Evolutionary conservation across 2,888 invertebrate genomes (phyloP).

Genomic region (Melitaea athalia): DNA sequence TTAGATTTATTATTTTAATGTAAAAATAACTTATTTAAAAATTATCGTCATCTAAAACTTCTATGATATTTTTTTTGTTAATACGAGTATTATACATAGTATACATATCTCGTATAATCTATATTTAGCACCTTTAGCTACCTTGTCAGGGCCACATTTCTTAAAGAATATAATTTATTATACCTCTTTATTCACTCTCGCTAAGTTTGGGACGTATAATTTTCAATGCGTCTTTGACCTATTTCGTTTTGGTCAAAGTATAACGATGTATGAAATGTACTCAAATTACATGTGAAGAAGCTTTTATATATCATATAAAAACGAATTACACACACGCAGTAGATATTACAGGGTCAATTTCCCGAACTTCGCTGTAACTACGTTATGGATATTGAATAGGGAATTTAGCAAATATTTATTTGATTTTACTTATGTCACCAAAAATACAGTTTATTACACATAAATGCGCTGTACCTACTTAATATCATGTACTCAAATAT

Average conservation of each 20-base stretch:
- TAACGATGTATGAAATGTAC: conserved; percentile 16
- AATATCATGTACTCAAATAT: background rate
- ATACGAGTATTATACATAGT: too few relatives aligned
- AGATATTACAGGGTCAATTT: conserved; percentile 6
- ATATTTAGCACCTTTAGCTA: too few relatives aligned
- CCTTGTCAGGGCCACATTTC: too few relatives aligned
- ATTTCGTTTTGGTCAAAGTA: conserved; percentile 19
- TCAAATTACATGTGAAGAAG: conserved; percentile 14
- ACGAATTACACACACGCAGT: conserved; percentile 9
- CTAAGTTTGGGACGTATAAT: background rate
- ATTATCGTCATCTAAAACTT: too few relatives aligned
- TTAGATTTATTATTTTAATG: too few relatives aligned
- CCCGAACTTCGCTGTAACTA: conserved; percentile 6
- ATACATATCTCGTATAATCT: too few relatives aligned
- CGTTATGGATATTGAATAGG: conserved; percentile 12
- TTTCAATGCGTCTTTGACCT: background rate
- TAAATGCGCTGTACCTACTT: background rate
- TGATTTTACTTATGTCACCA: background rate
- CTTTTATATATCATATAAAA: conserved; percentile 29
- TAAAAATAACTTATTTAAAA: too few relatives aligned
- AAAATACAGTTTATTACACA: background rate
- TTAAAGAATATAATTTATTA: too few relatives aligned
- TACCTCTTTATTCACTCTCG: too few relatives aligned
- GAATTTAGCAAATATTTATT: conserved; percentile 1
- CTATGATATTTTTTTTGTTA: too few relatives aligned